Evolutionary conservation across 1,140 invertebrate genomes (phyloP), one percentile per base, ranked within the genome.

Genomic region (Potamilus streckersoni): DNA sequence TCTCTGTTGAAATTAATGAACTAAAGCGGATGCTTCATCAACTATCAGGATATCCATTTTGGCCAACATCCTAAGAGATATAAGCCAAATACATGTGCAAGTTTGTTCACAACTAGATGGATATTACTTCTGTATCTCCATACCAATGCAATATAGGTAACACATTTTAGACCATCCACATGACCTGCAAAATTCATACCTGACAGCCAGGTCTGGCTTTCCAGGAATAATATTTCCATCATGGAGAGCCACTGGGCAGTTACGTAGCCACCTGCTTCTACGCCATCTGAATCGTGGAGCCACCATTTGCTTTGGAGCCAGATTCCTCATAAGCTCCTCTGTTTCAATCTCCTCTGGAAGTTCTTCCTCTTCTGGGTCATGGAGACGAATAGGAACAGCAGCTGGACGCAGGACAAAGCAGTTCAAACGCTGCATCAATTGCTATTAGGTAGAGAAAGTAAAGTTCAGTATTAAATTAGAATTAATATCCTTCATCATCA

Each of bases 191-290:
- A 49, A 49, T 8, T 17, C 80, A 74, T 80, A 90, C 87, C 87
- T 85, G 49, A 89, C 88, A 82, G 84, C 85, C 84, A 85, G 86
- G 78, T 90, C 89, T 20, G 88, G 84, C 82, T 88, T 89, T 59
- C 90, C 90, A 19, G 77, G 82, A 31, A 84, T 63, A 15, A 89
- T 81, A 68, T 86, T 87, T 57, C 90, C 90, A 67, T 90, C 88
- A 79, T 83, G 81, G 11, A 91, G 77, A 59, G 89, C 85, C 8
- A 91, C 90, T 56, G 90, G 90, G 81, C 89, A 90, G 71, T 85
- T 81, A 19, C 84, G 80, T 57, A 84, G 65, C 85, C 88, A 91
- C 58, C 82, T 79, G 74, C 86, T 88, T 31, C 89, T 74, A n/a
- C 85, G 72, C 90, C 90, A 91, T 38, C 87, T 74, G 74, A 84